A percentile compares a stretch with the other conserved stretches of the same genome.
phyloP scores from a whole-genome alignment of 2,113 vertebrate genomes.

The Podiceps cristatus region DNA sequence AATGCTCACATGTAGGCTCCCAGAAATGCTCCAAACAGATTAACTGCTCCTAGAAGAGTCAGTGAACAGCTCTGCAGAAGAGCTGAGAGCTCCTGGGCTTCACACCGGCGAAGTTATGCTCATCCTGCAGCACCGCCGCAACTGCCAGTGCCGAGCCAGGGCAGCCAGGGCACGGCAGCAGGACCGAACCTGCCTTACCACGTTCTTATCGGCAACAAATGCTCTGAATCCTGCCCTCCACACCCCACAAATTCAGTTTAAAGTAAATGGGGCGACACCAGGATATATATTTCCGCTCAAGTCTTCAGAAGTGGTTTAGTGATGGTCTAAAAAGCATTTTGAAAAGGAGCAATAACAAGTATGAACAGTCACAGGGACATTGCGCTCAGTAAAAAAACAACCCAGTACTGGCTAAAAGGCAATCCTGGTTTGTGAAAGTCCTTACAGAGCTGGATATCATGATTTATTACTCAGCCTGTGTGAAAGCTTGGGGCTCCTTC shows the following conservation, averaged over 20 bases:
- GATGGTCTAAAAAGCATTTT: background rate
- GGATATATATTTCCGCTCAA: background rate
- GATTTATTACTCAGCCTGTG: background rate
- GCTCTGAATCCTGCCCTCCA: background rate
- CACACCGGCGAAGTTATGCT: background rate
- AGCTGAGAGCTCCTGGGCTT: background rate
- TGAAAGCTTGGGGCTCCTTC: background rate
- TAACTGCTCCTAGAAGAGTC: background rate
- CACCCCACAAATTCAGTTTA: background rate
- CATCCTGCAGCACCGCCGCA: background rate
- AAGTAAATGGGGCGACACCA: background rate
- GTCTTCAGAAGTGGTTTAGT: background rate
- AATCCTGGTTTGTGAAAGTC: background rate
- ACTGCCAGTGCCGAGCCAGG: accelerated
- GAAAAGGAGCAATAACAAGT: background rate
- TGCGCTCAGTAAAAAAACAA: background rate
- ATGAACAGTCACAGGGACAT: background rate
- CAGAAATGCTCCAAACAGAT: background rate
- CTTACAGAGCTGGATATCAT: background rate
- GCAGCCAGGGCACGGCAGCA: accelerated
- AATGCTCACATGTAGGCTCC: background rate
- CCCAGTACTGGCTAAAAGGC: accelerated
- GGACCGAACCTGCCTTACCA: accelerated
- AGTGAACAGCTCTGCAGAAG: background rate
- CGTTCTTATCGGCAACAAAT: background rate